Evolutionary conservation across 2,888 invertebrate genomes (phyloP), one percentile per base, ranked within the genome.

Genomic region (Lathronympha strigana): DNA sequence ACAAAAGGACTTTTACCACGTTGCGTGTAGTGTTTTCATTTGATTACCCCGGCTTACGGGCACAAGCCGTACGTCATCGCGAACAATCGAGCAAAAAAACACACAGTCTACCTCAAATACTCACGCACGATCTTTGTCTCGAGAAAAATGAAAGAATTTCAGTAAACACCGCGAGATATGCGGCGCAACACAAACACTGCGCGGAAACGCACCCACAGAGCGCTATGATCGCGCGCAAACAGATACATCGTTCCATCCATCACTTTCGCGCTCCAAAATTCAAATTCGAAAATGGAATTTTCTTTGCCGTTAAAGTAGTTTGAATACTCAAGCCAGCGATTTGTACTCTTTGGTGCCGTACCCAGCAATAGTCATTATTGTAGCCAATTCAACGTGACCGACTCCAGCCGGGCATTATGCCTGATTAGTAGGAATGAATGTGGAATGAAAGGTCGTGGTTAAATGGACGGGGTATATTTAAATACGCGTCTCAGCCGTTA

Each of bases 401-500:
- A 49, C 54, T 54, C 54, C 31, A 31, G 51, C 19, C 13, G 54
- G 28, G 19, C 60, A 47, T 51, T 40, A 54, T 66, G 38, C 60
- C 68, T 33, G 38, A 62, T 72, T 70, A 68, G 66, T 66, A 68
- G 68, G 68, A 58, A 58, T 66, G 67, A 70, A 58, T 63, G 64
- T 55, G 69, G 63, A 71, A 71, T 71, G 70, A 71, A 57, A 71
- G 74, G 54, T 73, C 74, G 67, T 28, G 61, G 67, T 68, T 68
- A 63, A 72, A 64, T 76, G 78, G 76, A 54, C 71, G 68, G 69
- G 72, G 73, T 70, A 63, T 79, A 87, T 87, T 86, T 84, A 84
- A 87, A 87, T 85, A 84, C 76, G 77, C 79, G 77, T 77, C 77
- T 75, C 77, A 77, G 86, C 81, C 83, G 87, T 88, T 87, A 84